Base-by-base conservation (phyloP, 1,140 invertebrate species). In the Drosophila murphyi region DNA sequence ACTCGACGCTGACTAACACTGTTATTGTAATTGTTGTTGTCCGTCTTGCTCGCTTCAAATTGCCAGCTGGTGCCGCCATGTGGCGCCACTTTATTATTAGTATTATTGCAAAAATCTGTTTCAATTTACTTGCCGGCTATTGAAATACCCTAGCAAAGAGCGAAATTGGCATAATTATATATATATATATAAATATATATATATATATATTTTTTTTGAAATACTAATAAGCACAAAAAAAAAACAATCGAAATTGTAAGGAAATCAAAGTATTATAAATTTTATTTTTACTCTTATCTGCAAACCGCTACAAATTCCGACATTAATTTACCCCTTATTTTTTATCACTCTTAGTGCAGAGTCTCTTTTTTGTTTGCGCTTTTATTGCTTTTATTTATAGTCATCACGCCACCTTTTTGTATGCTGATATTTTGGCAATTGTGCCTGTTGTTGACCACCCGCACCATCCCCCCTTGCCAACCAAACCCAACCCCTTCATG, bases 331-430 rank as follows among this genome's bases (percentile, higher is more conserved):
- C 29, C 28, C n/a, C 20, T 20, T 20, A 20, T 64, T 63, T 75
- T 61, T 78, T 82, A 86, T 87, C 72, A 72, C 59, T 62, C 68
- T 67, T 62, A 74, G 62, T 29, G 48, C 34, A 4, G 12, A 34
- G 64, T 50, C 20, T 20, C 20, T 68, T 54, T 72, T 39, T 75
- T 78, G 60, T 29, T 80, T 20, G 20, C 20, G 74, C 60, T 75
- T 76, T 79, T 79, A 76, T 78, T 55, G 78, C 76, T 87, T 80
- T 68, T 87, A 87, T 87, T 87, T 87, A 76, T 87, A 87, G 79
- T 69, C 79, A 87, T 87, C 82, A 87, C 82, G 82, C 82, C 82
- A 87, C 82, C 45, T 87, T 87, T 82, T 29, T 35, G 61, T 68
- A 76, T 61, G 47, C 29, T 37, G 39, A 51, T 56, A 51, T 60